Evolutionary conservation across 1,140 invertebrate genomes (phyloP), one percentile per base, ranked within the genome.

Genomic region (Sminthurinus signatus): DNA sequence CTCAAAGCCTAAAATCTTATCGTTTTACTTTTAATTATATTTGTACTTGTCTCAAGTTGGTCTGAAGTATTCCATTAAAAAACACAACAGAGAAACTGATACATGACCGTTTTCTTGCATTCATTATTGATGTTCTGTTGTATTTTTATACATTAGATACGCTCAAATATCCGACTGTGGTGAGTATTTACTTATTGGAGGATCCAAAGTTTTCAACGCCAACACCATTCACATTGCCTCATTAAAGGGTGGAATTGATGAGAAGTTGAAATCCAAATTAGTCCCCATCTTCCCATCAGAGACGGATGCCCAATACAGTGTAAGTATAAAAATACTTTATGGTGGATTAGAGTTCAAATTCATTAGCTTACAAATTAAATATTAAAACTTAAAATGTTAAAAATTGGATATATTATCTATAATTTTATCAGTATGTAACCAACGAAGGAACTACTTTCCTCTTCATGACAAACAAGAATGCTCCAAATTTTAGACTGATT

Each of bases 231-330:
- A 65, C 43, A 57, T 56, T 39, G 48, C 58, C 5, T n/a, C 48
- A 3, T 21, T 69, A 5, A n/a, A 4, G 15, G 32, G 57, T 2
- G 54, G 39, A 14, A 28, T 63, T 51, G 14, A 54, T 55, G 31
- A 36, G 23, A 54, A 15, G 2, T 36, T 55, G 19, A 61, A 51
- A 19, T 10, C 10, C 54, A 56, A 39, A 42, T 15, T 56, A 4
- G 31, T 56, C 3, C 54, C 54, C 10, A 29, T 55, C 29, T 64
- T 60, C 23, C 43, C 17, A 39, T 65, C 67, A 62, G 54, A 65
- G 65, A 63, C 78, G 81, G 48, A 75, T 91, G 88, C 54, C 74
- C 84, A 61, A 75, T 80, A 80, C 64, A 79, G 94, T 19, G 54
- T 56, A 54, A 54, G 10, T n/a, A n/a, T n/a, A 36, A 36, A 36